A percentile compares a stretch with the other conserved stretches of the same genome.
These are phyloP conservation scores for Dicranocentrus wangi DNA, from an alignment of 2,888 invertebrate genomes.

Conservation along the genomic window DNA sequence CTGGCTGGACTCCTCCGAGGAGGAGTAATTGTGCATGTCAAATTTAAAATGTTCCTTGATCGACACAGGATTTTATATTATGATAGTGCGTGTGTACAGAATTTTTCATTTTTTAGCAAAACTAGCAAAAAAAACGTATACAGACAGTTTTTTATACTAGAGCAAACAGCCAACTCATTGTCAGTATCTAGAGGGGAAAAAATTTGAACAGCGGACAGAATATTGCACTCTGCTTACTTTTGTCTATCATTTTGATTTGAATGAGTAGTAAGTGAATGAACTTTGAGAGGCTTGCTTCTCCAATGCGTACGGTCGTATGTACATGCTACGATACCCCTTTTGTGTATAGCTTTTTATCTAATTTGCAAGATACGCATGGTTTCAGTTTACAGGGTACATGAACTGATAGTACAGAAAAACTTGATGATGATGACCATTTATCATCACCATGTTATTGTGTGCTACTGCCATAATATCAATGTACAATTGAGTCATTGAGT, in stretches of 20 bases:
- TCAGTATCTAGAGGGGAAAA: neutral
- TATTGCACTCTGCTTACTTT: conserved; percentile 40
- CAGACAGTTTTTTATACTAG: neutral
- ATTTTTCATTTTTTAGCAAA: no score
- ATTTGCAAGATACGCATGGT: conserved; percentile 25
- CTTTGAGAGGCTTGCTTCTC: conserved; percentile 53
- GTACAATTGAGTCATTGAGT: conserved; percentile 1
- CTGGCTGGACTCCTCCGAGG: no score
- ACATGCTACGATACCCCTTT: no score
- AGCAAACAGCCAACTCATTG: conserved; percentile 16
- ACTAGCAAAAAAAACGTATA: no score
- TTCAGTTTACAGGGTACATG: conserved; percentile 18
- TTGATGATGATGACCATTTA: conserved; percentile 14
- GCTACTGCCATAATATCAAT: conserved; percentile 25
- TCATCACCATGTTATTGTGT: conserved; percentile 6
- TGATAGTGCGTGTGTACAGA: no score
- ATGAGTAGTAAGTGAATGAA: conserved; percentile 66
- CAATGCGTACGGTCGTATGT: conserved; percentile 49
- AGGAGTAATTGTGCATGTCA: no score
- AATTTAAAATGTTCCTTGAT: no score
- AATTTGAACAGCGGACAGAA: conserved; percentile 15
- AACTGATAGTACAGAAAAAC: conserved; percentile 7
- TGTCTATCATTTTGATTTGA: conserved; percentile 54
- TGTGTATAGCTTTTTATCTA: conserved; percentile 11
- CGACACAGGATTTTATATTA: no score